These are phyloP conservation scores for Hylomyscus alleni DNA, from an alignment of 2,797 vertebrate genomes.

Conservation along the genomic window DNA sequence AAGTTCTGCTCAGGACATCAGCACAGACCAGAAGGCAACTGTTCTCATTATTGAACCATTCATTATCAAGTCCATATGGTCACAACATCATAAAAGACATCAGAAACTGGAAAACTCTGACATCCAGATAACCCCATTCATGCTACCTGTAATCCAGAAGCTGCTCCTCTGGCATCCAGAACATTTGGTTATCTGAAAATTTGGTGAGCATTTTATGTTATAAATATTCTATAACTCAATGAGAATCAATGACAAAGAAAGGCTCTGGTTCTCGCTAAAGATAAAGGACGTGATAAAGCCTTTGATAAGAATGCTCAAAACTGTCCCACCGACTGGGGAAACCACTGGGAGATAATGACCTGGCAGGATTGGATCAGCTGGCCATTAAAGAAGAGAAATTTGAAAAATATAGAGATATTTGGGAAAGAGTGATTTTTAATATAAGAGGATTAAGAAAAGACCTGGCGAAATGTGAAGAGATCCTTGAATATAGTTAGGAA, in stretches of 20 bases:
- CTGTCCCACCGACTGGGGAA: not conserved
- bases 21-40: too few relatives aligned
- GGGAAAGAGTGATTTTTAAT: conserved; percentile 63
- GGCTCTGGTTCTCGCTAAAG: not conserved
- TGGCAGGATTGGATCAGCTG: not conserved
- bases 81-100: not conserved
- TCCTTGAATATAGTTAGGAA: conserved; percentile 55
- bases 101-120: not conserved
- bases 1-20: too few relatives aligned
- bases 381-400: conserved; percentile 52
- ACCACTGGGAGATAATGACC: not conserved
- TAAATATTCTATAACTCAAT: not conserved
- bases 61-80: not conserved
- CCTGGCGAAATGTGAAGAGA: conserved; percentile 46
- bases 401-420: conserved; percentile 21
- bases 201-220: not conserved
- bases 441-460: conserved; percentile 62
- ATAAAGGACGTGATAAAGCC: not conserved
- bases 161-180: not conserved
- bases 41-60: not conserved
- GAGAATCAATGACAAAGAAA: conserved; percentile 28
- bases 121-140: not conserved
- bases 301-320: conserved; percentile 3
- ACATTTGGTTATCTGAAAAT: not conserved
- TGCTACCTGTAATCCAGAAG: not conserved